A percentile compares a stretch with the other conserved stretches of the same genome.
Conservation (phyloP, 2,888 invertebrate species). For the Chymomyza fuscimana region DNA sequence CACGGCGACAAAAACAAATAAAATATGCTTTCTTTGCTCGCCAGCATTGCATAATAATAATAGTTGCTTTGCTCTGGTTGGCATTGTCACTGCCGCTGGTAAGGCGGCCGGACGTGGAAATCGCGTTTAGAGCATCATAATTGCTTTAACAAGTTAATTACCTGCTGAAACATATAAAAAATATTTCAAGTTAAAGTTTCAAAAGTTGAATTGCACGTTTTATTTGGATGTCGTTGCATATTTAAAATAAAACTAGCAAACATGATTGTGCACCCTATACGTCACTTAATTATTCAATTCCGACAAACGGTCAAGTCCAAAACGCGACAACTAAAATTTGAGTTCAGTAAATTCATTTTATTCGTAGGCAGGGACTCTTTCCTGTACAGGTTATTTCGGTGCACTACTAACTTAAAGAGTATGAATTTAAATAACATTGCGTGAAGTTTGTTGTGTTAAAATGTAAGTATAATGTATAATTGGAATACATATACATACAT, state of each 20-base stretch:
- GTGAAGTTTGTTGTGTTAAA: no score
- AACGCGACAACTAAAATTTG: no score
- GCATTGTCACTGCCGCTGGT: slow-evolving; percentile 60
- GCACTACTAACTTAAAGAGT: no score
- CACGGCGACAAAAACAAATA: slow-evolving; percentile 22
- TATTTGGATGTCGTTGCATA: neutral
- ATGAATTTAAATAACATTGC: no score
- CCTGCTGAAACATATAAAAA: slow-evolving; percentile 28
- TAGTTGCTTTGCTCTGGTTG: slow-evolving; percentile 68
- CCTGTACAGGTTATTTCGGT: no score
- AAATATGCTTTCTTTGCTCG: slow-evolving; percentile 33
- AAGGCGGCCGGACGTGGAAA: slow-evolving; percentile 56
- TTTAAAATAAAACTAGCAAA: neutral
- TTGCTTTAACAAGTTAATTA: slow-evolving; percentile 50
- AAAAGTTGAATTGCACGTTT: neutral
- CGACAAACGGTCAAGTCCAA: neutral
- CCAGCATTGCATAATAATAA: slow-evolving; percentile 53
- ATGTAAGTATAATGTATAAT: no score
- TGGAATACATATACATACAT: no score
- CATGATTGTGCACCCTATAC: no score
- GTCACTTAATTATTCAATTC: no score
- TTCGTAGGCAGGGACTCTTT: no score
- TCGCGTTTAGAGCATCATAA: slow-evolving; percentile 60
- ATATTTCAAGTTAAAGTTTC: neutral
- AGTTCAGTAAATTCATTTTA: no score